Conservation (phyloP, 1,140 invertebrate genomes). For the Atopsyche davidsoni region DNA sequence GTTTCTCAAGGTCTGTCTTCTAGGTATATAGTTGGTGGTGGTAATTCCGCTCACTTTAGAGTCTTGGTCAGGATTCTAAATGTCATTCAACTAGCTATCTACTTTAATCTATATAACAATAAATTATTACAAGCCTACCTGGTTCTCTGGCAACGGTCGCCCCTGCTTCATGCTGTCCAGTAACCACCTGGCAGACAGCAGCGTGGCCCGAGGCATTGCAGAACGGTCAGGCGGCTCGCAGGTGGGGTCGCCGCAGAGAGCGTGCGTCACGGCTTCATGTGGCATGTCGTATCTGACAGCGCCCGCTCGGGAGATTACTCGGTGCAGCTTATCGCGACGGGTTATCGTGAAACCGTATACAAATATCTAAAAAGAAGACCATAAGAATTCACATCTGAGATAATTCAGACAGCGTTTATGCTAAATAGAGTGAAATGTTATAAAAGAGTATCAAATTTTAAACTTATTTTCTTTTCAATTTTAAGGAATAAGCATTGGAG, state of each 20-base stretch:
- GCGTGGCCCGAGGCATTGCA: constrained; percentile 49
- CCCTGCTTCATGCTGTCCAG: constrained; percentile 61
- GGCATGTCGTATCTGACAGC: constrained; percentile 72
- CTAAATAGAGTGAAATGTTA: no score
- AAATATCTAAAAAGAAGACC: constrained; percentile 51
- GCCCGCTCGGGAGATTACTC: constrained; percentile 72
- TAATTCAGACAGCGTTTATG: no score
- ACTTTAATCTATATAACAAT: background rate
- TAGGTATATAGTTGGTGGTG: no score
- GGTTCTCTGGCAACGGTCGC: constrained; percentile 53
- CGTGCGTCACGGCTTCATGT: constrained; percentile 71
- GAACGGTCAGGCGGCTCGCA: background rate
- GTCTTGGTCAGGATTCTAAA: no score
- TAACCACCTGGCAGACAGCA: constrained; percentile 69
- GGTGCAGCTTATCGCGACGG: constrained; percentile 67
- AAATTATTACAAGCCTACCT: constrained; percentile 5
- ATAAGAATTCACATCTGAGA: no score
- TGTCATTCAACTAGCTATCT: no score
- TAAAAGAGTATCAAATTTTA: no score
- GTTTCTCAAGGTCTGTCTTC: no score
- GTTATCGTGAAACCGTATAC: constrained; percentile 57
- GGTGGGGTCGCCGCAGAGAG: constrained; percentile 59
- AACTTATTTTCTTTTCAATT: constrained; percentile 5
- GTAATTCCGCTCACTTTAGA: no score
- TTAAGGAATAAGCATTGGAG: no score